Conservation (phyloP, 2,113 vertebrate genomes). For the Gavialis gangeticus region DNA sequence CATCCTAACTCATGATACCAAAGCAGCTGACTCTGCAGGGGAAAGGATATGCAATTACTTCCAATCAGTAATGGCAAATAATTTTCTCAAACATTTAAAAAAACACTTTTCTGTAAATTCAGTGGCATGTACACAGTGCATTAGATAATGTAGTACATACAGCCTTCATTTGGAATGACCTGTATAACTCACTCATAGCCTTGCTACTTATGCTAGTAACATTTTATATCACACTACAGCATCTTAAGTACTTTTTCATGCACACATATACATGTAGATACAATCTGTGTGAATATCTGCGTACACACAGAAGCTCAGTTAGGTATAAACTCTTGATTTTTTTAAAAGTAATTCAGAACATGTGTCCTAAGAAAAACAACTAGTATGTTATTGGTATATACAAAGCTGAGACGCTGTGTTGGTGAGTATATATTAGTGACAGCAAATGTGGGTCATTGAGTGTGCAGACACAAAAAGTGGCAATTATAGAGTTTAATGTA, state of each 20-base stretch:
- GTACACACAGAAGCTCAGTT: accelerated
- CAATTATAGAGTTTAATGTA: neutral
- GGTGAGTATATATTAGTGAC: accelerated
- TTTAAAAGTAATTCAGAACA: neutral
- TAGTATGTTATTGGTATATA: neutral
- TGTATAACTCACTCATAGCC: neutral
- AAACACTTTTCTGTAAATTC: neutral
- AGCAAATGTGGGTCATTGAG: neutral
- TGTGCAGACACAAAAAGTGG: accelerated
- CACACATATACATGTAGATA: neutral
- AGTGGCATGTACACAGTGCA: neutral
- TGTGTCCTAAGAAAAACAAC: neutral
- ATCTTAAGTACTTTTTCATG: neutral
- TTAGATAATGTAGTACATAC: neutral
- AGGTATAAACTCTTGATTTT: neutral
- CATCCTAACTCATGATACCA: conserved; percentile 7
- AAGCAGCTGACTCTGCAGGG: neutral
- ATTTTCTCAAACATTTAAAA: neutral
- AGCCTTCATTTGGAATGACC: neutral
- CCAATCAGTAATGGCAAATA: neutral
- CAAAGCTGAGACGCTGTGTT: neutral
- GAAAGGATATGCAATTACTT: neutral
- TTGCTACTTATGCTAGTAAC: neutral
- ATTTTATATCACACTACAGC: neutral
- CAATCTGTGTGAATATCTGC: neutral